A percentile compares a stretch with the other conserved stretches of the same genome.
phyloP scores from a whole-genome alignment of 2,113 vertebrate species.

The Gopherus flavomarginatus region DNA sequence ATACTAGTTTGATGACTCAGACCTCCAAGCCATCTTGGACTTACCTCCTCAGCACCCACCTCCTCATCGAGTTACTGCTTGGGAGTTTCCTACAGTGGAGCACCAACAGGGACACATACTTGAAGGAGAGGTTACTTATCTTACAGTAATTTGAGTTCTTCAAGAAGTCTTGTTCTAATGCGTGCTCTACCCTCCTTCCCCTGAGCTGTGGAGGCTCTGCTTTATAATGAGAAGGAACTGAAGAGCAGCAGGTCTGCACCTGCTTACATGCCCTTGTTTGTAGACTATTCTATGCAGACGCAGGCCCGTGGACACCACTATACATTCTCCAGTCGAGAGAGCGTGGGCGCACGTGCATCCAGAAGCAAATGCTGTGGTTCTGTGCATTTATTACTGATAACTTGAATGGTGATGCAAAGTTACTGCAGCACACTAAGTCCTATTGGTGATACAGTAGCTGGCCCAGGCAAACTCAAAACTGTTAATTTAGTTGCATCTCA shows the following conservation, averaged over 20 bases:
- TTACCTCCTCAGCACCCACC: no score
- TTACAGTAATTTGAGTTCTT: background rate
- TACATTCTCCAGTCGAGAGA: background rate
- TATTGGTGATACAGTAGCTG: background rate
- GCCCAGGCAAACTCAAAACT: background rate
- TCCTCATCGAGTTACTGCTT: no score
- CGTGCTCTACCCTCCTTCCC: background rate
- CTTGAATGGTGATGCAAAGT: background rate
- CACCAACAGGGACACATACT: no score
- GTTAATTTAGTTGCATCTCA: background rate
- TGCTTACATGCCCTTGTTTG: background rate
- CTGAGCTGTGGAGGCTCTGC: no score
- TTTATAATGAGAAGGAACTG: background rate
- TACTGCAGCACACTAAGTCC: background rate
- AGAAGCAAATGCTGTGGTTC: background rate
- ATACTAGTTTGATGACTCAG: no score
- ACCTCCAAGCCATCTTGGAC: no score
- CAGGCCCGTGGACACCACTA: background rate
- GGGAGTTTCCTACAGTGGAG: no score
- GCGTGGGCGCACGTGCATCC: background rate
- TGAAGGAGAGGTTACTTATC: background rate
- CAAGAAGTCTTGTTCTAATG: background rate
- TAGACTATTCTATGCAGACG: no score
- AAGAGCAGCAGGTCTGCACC: background rate
- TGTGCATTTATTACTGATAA: rapidly evolving